phyloP scores from a whole-genome alignment of 2,113 vertebrate species.

The Brachypteracias leptosomus region DNA sequence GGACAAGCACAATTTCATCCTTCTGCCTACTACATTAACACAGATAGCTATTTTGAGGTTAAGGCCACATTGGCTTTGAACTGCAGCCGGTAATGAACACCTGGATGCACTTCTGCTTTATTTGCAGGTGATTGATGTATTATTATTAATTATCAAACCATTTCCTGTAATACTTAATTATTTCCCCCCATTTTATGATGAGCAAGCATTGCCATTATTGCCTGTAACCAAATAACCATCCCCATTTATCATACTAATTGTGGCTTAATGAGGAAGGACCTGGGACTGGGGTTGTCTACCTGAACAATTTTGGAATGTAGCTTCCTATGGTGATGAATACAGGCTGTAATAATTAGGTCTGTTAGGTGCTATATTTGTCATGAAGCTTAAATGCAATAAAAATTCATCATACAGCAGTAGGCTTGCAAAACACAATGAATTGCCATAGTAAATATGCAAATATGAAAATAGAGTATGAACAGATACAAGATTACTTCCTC shows the following conservation, averaged over 20 bases:
- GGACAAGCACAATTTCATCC: neutral
- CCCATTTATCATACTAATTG: constrained; percentile 78
- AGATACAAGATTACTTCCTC: neutral
- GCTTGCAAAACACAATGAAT: neutral
- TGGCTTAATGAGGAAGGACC: constrained; percentile 74
- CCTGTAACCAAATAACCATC: constrained; percentile 61
- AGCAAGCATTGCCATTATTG: constrained; percentile 64
- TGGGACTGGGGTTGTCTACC: constrained; percentile 62
- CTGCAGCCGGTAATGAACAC: neutral
- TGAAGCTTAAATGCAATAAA: constrained; percentile 53
- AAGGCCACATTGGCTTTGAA: neutral
- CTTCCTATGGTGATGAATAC: constrained; percentile 67
- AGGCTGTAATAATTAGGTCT: constrained; percentile 64
- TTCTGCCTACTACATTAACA: constrained; percentile 4
- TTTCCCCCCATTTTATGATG: constrained; percentile 59
- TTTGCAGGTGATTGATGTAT: neutral
- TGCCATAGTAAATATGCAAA: constrained; percentile 13
- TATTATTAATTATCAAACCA: constrained; percentile 46
- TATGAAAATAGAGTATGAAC: neutral
- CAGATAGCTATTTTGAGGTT: constrained; percentile 6
- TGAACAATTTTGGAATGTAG: constrained; percentile 59
- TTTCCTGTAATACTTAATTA: constrained; percentile 53
- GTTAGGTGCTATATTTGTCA: constrained; percentile 61
- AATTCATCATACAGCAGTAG: neutral
- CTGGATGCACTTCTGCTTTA: constrained; percentile 1